A percentile compares a stretch with the other conserved stretches of the same genome.
phyloP scores from a whole-genome alignment of 2,113 vertebrate species.

The Ceuthmochares aereus region DNA sequence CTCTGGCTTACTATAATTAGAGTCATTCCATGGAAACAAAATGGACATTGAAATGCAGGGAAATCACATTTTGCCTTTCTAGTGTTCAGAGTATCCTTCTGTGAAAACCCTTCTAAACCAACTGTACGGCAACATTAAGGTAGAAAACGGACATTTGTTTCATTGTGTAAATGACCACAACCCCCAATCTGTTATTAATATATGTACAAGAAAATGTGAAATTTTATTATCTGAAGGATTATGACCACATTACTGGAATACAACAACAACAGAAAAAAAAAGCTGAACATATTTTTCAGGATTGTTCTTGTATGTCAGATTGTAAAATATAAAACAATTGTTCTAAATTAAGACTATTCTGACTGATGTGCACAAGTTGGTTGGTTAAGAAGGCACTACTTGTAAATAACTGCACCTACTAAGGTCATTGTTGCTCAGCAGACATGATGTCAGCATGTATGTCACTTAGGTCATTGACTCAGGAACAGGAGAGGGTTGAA shows the following conservation, averaged over 20 bases:
- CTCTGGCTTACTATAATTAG: not conserved
- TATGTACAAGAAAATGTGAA: not conserved
- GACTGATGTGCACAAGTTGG: not conserved
- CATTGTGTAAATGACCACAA: not conserved
- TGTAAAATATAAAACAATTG: not conserved
- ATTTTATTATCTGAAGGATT: not conserved
- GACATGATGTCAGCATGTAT: not conserved
- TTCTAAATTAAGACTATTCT: not conserved
- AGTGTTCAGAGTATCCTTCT: not conserved
- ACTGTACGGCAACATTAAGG: not conserved
- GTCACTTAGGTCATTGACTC: not conserved
- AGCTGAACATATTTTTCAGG: not conserved
- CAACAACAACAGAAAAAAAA: too few relatives aligned
- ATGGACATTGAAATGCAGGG: fast-evolving
- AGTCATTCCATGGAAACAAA: not conserved
- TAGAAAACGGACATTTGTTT: not conserved
- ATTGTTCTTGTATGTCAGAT: not conserved
- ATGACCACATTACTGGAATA: not conserved
- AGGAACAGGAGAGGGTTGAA: not conserved
- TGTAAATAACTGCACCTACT: fast-evolving
- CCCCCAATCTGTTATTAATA: fast-evolving
- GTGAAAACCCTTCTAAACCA: not conserved
- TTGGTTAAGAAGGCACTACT: not conserved
- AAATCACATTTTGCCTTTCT: not conserved
- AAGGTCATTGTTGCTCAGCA: not conserved